These are phyloP conservation scores for Antheraea yamamai DNA, from an alignment of 2,888 invertebrate species.

Conservation along the genomic window DNA sequence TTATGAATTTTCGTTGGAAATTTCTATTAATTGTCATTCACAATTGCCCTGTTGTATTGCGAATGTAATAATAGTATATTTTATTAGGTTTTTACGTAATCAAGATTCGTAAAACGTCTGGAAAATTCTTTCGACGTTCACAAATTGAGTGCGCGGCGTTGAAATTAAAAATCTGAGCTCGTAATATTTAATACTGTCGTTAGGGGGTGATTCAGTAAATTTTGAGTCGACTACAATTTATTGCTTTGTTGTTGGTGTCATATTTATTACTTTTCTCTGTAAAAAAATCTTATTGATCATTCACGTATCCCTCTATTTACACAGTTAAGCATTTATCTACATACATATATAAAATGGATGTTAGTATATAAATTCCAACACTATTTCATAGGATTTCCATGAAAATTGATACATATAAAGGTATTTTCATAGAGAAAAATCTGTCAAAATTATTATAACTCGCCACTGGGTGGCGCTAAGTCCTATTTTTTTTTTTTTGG, in stretches of 20 bases:
- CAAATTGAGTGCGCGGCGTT: conserved; percentile 46
- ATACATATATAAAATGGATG: too few species aligned
- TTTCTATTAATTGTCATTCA: background rate
- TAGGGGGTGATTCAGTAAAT: conserved; percentile 32
- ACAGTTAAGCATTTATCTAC: background rate
- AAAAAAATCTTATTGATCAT: conserved; percentile 4
- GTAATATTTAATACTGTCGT: conserved; percentile 52
- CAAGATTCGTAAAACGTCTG: conserved; percentile 6
- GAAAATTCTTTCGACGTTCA: conserved; percentile 19
- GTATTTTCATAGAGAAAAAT: too few species aligned
- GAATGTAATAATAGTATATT: background rate
- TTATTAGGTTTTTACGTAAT: conserved; percentile 8
- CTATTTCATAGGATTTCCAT: too few species aligned
- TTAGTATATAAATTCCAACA: too few species aligned
- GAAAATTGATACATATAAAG: too few species aligned
- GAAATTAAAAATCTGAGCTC: conserved; percentile 52
- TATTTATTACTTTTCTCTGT: conserved; percentile 22
- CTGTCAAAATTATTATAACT: too few species aligned
- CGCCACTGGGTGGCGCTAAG: too few species aligned
- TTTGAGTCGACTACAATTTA: conserved; percentile 42
- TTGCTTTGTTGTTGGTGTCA: conserved; percentile 32
- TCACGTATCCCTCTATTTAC: background rate
- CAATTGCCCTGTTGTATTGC: background rate
- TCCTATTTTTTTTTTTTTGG: too few species aligned
- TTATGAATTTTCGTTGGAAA: background rate